Evolutionary conservation across 1,140 invertebrate genomes (phyloP), one percentile per base, ranked within the genome.

Genomic region (Aphaenogaster floridana): DNA sequence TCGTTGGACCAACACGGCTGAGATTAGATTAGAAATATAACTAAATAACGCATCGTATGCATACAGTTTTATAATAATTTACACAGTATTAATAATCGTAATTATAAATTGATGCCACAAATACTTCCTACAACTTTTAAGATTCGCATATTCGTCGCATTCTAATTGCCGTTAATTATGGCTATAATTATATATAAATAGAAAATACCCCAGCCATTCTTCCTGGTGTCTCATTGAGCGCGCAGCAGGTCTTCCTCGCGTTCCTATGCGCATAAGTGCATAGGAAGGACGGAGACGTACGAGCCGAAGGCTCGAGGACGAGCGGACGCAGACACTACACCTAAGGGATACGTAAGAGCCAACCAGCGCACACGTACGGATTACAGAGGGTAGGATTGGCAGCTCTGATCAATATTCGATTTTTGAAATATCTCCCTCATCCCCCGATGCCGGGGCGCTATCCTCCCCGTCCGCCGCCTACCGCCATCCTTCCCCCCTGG

Each of bases 391-490:
- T 94, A 91, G 94, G 93, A 95, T 95, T 95, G 94, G 94, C 94
- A 95, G 94, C 93, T 94, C 94, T 95, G 94, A 95, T 95, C 94
- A 95, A 95, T 95, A 95, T 95, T 95, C 94, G 94, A 95, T 95
- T 95, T 95, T 95, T 95, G 94, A 95, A 95, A 95, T 95, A 95
- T 95, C 94, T 94, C 92, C 91, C 93, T 92, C 89, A 89, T 91
- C 90, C 84, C 85, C 88, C 66, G 88, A 15, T 81, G 74, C 84
- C 91, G 83, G 63, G 83, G 63, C 81, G 90, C 76, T 89, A 71
- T 88, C 88, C 88, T 88, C 86, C 86, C 87, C 90, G 86, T 61
- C 72, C 87, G 68, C 52, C 84, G 72, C 76, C 85, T 84, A 69
- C 86, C 86, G 77, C 17, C n/a, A 36, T 71, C 78, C 69, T 63